Evolutionary conservation across 2,113 vertebrate genomes (phyloP), one percentile per base, ranked within the genome.

Genomic region (Strigops habroptila): DNA sequence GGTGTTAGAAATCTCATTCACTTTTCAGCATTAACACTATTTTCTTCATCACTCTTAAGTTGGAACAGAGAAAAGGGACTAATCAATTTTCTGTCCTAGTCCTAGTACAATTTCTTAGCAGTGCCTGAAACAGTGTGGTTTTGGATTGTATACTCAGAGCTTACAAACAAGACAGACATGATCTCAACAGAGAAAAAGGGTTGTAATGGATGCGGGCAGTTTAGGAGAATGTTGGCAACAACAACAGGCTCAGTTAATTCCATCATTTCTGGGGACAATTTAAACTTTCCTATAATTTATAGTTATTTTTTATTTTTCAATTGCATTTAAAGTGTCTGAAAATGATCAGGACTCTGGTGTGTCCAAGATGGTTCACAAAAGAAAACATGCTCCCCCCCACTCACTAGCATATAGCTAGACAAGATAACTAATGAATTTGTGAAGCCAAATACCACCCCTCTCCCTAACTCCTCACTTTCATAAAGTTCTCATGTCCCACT

Each of bases 1-100:
- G 80, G 82, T 81, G 85, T 88, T 94, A 94, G 86, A 96, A 96
- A 95, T 93, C 90, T 95, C 90, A 96, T 96, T 95, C 93, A 90
- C 86, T 93, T 95, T 90, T 86, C 86, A 51, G 65, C 82, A 93
- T 97, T 95, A 93, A 84, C 4, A 1, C 88, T 93, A 93, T 95
- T 96, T 96, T 90, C 94, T 88, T 73, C 76, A 95, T 88, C 77
- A 43, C 91, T 87, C 60, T 82, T 86, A 91, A 84, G 82, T 53
- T 86, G 69, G 86, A 91, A 75, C 48, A 90, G 64, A 86, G 85
- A 86, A 95, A 93, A 96, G 18, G 1, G 43, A 75, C 79, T 90
- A 91, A 95, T 94, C 90, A 91, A 94, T 96, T 96, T 93, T 81
- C 85, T 86, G 23, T 94, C 68, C 43, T 71, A 74, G 25, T 71